Base-by-base conservation (phyloP, 1,140 invertebrate genomes). In the Drosophila dunni region DNA sequence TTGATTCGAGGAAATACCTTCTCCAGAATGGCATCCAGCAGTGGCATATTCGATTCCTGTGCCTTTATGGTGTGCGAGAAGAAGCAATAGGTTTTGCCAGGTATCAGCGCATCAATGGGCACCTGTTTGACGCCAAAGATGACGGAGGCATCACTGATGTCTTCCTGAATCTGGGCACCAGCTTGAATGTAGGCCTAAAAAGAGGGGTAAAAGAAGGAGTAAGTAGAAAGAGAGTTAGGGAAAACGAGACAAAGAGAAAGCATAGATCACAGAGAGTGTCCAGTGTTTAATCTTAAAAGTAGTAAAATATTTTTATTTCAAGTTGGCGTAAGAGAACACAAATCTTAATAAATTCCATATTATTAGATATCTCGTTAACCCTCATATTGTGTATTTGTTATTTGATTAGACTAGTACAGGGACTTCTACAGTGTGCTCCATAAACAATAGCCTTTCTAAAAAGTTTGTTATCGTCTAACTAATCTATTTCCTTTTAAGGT, bases 21-120 rank as follows among this genome's bases (percentile, higher is more conserved):
- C 83, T 98, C 98, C 17, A 99, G 92, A 79, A 99, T 96, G 4
- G 98, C 97, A 93, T 99, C 99, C 57, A 99, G 93, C 46, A 99
- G 94, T 0, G 97, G 95, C 99, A 99, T 99, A 91, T 99, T 99
- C 10, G 96, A 96, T 91, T 99, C 97, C 92, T 99, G 99, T 0
- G 98, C 99, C 93, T 99, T 99, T 74, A 99, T 99, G 0, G 98
- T 99, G 91, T 99, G 99, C 1, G 98, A 99, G 92, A 99, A 99
- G 92, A 99, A 98, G 76, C 98, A 99, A 85, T 99, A 99, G 0
- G 98, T 99, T 92, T 99, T 99, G 79, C 99, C 96, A 0, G 98
- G 97, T 62, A 99, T 96, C 0, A 99, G 93, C 0, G 96, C 94
- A 92, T 99, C 99, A 8, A 99, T 95, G 0, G 99, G 98, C 0